Conservation (phyloP, 2,113 vertebrate genomes). For the Agelaius phoeniceus region DNA sequence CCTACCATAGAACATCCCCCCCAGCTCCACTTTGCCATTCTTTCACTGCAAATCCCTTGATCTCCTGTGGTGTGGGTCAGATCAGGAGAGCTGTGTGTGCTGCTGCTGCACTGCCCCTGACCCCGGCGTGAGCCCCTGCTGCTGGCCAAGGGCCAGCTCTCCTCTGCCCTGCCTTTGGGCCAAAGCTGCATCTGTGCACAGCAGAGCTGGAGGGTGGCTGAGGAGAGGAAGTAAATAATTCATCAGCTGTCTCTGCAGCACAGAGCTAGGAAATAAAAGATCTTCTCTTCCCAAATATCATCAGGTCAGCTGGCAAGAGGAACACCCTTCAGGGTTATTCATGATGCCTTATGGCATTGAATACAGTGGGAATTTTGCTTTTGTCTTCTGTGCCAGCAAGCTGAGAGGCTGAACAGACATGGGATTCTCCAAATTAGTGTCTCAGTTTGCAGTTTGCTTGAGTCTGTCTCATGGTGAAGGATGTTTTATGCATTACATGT, state of each 20-base stretch:
- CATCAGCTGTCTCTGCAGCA: neutral
- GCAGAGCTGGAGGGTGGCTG: neutral
- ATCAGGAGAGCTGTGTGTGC: fast-evolving
- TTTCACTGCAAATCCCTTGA: neutral
- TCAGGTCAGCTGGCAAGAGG: neutral
- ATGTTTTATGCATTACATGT: neutral
- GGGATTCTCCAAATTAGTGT: neutral
- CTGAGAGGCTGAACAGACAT: neutral
- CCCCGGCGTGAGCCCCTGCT: neutral
- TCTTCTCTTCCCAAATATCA: neutral
- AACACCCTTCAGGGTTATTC: neutral
- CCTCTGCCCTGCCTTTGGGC: neutral
- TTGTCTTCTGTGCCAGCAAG: neutral
- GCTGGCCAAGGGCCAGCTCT: neutral
- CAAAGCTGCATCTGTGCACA: neutral
- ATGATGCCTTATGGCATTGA: neutral
- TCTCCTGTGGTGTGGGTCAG: fast-evolving
- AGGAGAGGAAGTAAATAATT: neutral
- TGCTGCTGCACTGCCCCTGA: fast-evolving
- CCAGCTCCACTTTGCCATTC: neutral
- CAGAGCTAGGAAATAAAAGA: neutral
- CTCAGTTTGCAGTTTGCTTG: neutral
- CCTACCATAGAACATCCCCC: neutral
- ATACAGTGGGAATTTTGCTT: neutral
- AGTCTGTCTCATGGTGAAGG: fast-evolving